Evolutionary conservation across 23 tunicate genomes (phyloP).

Genomic region (Halocynthia aurantium): DNA sequence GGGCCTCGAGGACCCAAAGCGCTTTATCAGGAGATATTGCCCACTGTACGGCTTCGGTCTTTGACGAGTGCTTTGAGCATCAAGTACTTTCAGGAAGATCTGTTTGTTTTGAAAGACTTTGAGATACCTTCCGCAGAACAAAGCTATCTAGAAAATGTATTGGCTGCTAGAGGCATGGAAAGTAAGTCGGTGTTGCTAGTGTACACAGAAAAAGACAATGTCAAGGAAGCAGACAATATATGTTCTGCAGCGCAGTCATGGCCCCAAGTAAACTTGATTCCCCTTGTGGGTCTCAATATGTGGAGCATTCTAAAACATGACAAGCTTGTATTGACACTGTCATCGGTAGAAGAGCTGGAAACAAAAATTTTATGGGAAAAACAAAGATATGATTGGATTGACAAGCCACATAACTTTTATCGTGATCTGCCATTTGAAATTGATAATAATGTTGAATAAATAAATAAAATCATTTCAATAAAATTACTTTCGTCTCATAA

Average conservation of each 20-base stretch:
- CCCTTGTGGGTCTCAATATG: slow-evolving; percentile 61
- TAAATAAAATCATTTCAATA: neutral
- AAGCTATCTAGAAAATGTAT: slow-evolving; percentile 6
- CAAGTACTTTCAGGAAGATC: slow-evolving; percentile 50
- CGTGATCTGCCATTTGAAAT: slow-evolving; percentile 61
- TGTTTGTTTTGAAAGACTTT: slow-evolving; percentile 33
- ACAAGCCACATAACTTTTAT: slow-evolving; percentile 76
- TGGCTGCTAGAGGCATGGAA: slow-evolving; percentile 26
- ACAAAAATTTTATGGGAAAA: slow-evolving; percentile 57
- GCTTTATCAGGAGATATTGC: slow-evolving; percentile 35
- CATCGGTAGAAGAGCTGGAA: slow-evolving; percentile 67
- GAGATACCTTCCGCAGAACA: slow-evolving; percentile 21
- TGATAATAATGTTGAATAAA: neutral
- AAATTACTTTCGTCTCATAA: neutral
- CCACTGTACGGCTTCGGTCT: slow-evolving; percentile 25
- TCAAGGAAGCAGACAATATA: slow-evolving; percentile 21
- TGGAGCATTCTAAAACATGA: slow-evolving; percentile 75
- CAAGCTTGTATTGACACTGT: slow-evolving; percentile 41
- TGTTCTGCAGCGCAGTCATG: slow-evolving; percentile 9
- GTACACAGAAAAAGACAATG: slow-evolving; percentile 21
- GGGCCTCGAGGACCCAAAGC: slow-evolving; percentile 91
- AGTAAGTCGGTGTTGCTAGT: slow-evolving; percentile 46
- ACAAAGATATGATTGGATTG: slow-evolving; percentile 55
- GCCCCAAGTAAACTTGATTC: slow-evolving; percentile 38
- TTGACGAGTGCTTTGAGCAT: slow-evolving; percentile 59